These are phyloP conservation scores for Eolophus roseicapilla DNA, from an alignment of 2,113 vertebrate genomes.

Conservation along the genomic window DNA sequence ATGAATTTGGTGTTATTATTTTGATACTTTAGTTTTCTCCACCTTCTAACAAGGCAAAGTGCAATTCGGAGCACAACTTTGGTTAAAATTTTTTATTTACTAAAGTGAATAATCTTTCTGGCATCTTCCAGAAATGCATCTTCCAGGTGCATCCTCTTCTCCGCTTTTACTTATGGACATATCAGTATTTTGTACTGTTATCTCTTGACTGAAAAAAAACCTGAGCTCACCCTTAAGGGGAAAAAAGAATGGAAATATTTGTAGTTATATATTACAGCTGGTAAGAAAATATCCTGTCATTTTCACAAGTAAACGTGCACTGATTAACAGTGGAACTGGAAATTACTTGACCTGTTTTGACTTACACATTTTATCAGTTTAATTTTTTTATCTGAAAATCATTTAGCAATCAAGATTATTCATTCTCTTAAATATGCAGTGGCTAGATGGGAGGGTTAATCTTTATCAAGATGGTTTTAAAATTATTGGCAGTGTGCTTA, in stretches of 20 bases:
- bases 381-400: not conserved
- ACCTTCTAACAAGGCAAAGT: not conserved
- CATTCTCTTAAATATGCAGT: not conserved
- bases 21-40: not conserved
- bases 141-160: not conserved
- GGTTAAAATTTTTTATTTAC: not conserved
- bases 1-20: not conserved
- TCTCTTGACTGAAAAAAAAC: not conserved
- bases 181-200: not conserved
- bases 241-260: not conserved
- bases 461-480: not conserved
- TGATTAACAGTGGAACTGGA: not conserved
- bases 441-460: not conserved
- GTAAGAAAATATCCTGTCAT: not conserved
- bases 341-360: not conserved
- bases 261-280: fast-evolving
- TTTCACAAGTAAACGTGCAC: fast-evolving
- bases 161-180: not conserved
- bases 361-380: not conserved
- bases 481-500: not conserved
- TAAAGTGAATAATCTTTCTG: not conserved
- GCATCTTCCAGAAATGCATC: not conserved
- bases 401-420: not conserved
- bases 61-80: not conserved
- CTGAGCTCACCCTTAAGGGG: fast-evolving